Evolutionary conservation across 2,797 vertebrate genomes (phyloP).

Genomic region (Kryptolebias ocellatus): DNA sequence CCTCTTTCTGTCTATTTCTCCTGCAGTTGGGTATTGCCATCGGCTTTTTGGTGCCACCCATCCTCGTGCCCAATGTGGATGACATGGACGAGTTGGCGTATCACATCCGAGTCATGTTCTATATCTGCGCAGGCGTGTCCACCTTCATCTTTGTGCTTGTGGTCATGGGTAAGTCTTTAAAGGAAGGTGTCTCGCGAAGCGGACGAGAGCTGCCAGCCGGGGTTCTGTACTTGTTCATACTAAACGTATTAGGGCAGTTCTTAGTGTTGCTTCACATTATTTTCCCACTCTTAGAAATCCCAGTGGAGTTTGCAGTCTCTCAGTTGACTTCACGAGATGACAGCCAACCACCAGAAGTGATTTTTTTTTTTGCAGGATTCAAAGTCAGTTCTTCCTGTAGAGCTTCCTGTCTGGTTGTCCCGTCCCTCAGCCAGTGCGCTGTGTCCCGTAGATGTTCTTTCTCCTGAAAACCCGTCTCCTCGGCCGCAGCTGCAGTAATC

Average conservation of each 20-base stretch:
- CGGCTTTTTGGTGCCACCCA: conserved; percentile 93
- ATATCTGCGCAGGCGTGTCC: conserved; percentile 88
- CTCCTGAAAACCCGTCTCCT: conserved; percentile 30
- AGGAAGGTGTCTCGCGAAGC: neutral
- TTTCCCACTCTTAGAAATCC: too few relatives aligned
- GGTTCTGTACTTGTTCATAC: too few relatives aligned
- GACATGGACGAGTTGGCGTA: conserved; percentile 84
- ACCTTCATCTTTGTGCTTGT: conserved; percentile 91
- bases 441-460: conserved; percentile 35
- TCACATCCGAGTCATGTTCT: conserved; percentile 95
- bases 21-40: conserved; percentile 91
- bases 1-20: conserved; percentile 13
- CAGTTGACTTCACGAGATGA: too few relatives aligned
- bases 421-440: conserved; percentile 18
- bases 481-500: conserved; percentile 59
- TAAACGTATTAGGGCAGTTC: too few relatives aligned
- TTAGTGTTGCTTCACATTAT: too few relatives aligned
- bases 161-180: conserved; percentile 86
- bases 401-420: conserved; percentile 7
- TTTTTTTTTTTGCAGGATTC: neutral
- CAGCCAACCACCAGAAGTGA: too few relatives aligned
- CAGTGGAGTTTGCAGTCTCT: too few relatives aligned
- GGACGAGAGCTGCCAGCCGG: too few relatives aligned
- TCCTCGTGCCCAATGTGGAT: conserved; percentile 90
- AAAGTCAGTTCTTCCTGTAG: neutral